Base-by-base conservation (phyloP, 1,140 invertebrate genomes). In the Andricus grossulariae region DNA sequence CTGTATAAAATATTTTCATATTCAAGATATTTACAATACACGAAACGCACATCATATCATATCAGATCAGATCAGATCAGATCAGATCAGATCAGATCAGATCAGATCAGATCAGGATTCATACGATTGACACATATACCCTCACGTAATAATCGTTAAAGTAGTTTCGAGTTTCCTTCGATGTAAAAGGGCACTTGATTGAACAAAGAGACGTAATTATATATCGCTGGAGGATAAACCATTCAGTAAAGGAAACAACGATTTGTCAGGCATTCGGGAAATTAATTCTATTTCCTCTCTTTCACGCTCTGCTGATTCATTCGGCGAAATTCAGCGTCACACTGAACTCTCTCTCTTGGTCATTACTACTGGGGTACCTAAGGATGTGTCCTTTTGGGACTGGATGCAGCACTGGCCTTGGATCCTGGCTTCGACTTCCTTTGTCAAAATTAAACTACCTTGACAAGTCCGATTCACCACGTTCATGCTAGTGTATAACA, bases 331-430 rank as follows among this genome's bases (percentile, higher is more conserved):
- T 79, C 76, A 73, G 80, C 72, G 90, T 92, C 91, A 92, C 87
- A 92, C 91, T 66, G 91, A 92, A 83, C 91, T 92, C 74, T 92
- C 91, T 70, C 91, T 83, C 77, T 92, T 92, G n/a, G 89, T 86
- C 78, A 90, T 87, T 55, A 90, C 83, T 74, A 91, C 83, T 21
- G 90, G 88, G 52, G 88, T 88, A 73, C 78, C 83, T 71, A 85
- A 86, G 55, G 85, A 84, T 11, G 81, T 75, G 25, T 90, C 89
- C 57, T 89, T 88, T 18, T 88, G 86, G 76, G 86, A 84, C 73
- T 90, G 89, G 51, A 89, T 84, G 80, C 88, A 91, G 72, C 89
- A 88, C 71, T 89, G 89, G 16, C 85, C 85, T 74, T 85, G 82
- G 25, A 87, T 81, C 50, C 86, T 78, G 21, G 85, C 80, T 57